Evolutionary conservation across 2,888 invertebrate genomes (phyloP).

Genomic region (Nomada fucata): DNA sequence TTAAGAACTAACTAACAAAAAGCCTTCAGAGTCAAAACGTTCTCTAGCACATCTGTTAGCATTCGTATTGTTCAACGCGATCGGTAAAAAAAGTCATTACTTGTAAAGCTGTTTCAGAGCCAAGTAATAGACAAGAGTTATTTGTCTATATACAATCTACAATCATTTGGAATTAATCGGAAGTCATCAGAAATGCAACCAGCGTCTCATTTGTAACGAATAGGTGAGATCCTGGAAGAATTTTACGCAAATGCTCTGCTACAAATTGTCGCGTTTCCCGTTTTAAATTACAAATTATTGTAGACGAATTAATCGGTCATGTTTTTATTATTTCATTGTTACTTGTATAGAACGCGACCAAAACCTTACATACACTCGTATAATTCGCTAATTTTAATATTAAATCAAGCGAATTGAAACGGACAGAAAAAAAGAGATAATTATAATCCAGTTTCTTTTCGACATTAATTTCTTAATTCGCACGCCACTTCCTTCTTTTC

Average conservation of each 20-base stretch:
- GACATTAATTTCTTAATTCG: not conserved
- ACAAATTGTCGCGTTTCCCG: slow-evolving; percentile 11
- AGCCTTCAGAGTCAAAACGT: not conserved
- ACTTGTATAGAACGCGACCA: slow-evolving; percentile 28
- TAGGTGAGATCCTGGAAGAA: slow-evolving; percentile 45
- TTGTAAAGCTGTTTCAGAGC: not conserved
- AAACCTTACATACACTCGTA: slow-evolving; percentile 23
- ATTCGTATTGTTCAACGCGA: not conserved
- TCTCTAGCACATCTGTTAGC: not conserved
- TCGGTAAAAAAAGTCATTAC: not conserved
- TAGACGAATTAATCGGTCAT: slow-evolving; percentile 21
- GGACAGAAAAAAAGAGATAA: not conserved
- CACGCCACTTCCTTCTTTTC: not conserved
- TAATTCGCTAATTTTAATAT: not conserved
- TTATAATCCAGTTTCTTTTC: slow-evolving; percentile 8
- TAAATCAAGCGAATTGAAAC: not conserved
- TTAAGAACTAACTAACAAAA: slow-evolving; percentile 14
- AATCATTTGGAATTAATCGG: slow-evolving; percentile 23
- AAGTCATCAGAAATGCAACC: slow-evolving; percentile 35
- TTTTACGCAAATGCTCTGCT: slow-evolving; percentile 36
- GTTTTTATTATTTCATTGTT: slow-evolving; percentile 11
- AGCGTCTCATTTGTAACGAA: slow-evolving; percentile 36
- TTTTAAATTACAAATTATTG: slow-evolving; percentile 22
- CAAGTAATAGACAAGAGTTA: not conserved
- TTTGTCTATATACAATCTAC: slow-evolving; percentile 21